A percentile compares a stretch with the other conserved stretches of the same genome.
Conservation (phyloP, 2,888 invertebrate species). For the Campaea margaritaria region DNA sequence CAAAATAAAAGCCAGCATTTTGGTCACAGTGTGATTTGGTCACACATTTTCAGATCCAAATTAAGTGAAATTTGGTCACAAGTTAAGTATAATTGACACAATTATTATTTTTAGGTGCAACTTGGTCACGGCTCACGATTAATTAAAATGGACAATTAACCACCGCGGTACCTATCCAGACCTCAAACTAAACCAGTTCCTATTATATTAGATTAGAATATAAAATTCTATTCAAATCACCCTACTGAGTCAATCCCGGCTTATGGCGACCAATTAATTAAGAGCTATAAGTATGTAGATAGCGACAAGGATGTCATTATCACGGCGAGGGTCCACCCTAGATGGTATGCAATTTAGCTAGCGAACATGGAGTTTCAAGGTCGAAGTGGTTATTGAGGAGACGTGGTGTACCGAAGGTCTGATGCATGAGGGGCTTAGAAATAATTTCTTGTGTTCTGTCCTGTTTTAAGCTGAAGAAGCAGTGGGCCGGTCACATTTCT, state of each 20-base stretch:
- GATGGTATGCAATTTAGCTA: slow-evolving; percentile 76
- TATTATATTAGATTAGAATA: slow-evolving; percentile 36
- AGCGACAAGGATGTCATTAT: slow-evolving; percentile 75
- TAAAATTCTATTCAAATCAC: slow-evolving; percentile 40
- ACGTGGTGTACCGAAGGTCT: slow-evolving; percentile 59
- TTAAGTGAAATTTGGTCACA: too few relatives aligned
- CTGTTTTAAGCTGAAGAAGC: too few relatives aligned
- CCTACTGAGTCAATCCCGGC: slow-evolving; percentile 44
- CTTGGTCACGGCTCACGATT: too few relatives aligned
- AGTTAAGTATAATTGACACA: too few relatives aligned
- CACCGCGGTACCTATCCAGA: background rate
- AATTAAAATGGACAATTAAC: too few relatives aligned
- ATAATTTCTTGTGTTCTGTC: background rate
- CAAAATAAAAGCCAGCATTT: too few relatives aligned
- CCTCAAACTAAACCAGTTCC: slow-evolving; percentile 17
- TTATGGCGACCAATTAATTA: slow-evolving; percentile 60
- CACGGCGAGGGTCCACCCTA: slow-evolving; percentile 62
- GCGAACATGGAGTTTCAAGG: slow-evolving; percentile 74
- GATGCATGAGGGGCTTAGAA: background rate
- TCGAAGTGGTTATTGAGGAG: slow-evolving; percentile 59
- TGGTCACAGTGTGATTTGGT: too few relatives aligned
- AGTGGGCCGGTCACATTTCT: too few relatives aligned
- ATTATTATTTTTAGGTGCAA: too few relatives aligned
- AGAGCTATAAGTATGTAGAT: slow-evolving; percentile 62
- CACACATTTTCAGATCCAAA: too few relatives aligned